phyloP scores from a whole-genome alignment of 2,888 invertebrate species.

The Acanthacorydalis orientalis region DNA sequence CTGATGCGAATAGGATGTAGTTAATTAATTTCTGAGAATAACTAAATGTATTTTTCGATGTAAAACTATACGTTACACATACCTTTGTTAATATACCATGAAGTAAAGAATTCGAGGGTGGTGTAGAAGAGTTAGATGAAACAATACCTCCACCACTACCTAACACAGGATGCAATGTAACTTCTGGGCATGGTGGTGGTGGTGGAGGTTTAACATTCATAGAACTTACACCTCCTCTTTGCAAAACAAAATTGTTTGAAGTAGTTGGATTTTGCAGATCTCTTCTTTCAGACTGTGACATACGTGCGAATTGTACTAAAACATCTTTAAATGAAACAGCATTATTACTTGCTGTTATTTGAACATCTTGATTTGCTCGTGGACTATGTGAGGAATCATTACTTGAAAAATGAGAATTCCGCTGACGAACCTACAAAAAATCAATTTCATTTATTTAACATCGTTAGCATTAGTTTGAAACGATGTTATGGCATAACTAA shows the following conservation, averaged over 20 bases:
- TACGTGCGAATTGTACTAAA: conserved; percentile 53
- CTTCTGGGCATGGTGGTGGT: conserved; percentile 60
- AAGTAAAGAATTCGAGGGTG: conserved; percentile 46
- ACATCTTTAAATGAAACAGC: conserved; percentile 50
- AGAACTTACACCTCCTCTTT: conserved; percentile 16
- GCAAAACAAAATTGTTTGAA: conserved; percentile 7
- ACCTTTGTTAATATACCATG: conserved; percentile 65
- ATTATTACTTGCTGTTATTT: conserved; percentile 24
- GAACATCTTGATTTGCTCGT: conserved; percentile 20
- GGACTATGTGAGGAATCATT: conserved; percentile 33
- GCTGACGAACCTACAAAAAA: conserved; percentile 16
- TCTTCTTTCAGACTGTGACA: conserved; percentile 33
- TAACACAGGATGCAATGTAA: conserved; percentile 59
- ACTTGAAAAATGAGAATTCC: conserved; percentile 29
- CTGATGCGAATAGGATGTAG: too few relatives aligned
- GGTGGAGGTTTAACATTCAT: conserved; percentile 36
- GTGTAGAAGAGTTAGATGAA: conserved; percentile 13
- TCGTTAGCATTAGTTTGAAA: not conserved
- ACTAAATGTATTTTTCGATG: too few relatives aligned
- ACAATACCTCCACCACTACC: conserved; percentile 12
- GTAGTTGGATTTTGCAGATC: conserved; percentile 18
- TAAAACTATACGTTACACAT: conserved; percentile 6
- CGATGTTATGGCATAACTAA: not conserved
- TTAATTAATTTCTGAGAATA: not conserved
- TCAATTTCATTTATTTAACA: conserved; percentile 2